phyloP scores from a whole-genome alignment of 2,888 invertebrate species.

The Bembecia ichneumoniformis region DNA sequence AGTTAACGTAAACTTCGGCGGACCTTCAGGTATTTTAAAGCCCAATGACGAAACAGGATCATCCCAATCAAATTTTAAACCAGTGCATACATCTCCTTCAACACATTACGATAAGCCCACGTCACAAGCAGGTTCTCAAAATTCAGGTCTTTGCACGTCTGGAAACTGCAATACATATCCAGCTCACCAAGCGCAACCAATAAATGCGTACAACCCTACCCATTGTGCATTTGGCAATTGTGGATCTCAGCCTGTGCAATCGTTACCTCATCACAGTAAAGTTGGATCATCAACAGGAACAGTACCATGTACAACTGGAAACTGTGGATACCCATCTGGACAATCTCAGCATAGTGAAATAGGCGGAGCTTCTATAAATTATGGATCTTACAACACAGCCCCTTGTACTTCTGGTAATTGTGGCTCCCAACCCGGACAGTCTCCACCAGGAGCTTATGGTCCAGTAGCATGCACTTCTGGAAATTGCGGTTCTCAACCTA shows the following conservation, averaged over 20 bases:
- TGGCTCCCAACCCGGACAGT: not conserved
- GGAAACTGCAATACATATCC: conserved; percentile 7
- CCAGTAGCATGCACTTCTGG: conserved; percentile 4
- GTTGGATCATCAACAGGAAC: conserved; percentile 1
- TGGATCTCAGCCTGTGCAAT: conserved; percentile 1
- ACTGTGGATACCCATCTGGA: conserved; percentile 2
- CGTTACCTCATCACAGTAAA: conserved; percentile 3
- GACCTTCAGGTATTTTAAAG: conserved; percentile 11
- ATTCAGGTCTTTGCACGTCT: conserved; percentile 6
- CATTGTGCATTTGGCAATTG: conserved; percentile 9
- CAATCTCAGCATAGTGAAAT: not conserved
- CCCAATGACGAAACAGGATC: conserved; percentile 11
- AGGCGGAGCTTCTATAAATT: not conserved
- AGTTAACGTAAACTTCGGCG: conserved; percentile 14
- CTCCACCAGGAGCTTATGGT: not conserved
- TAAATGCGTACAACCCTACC: not conserved
- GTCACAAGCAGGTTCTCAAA: not conserved
- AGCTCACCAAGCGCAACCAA: not conserved
- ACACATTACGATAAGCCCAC: conserved; percentile 2
- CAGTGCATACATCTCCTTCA: conserved; percentile 8
- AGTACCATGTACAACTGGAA: conserved; percentile 2
- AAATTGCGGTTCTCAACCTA: conserved; percentile 8
- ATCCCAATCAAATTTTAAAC: conserved; percentile 3
- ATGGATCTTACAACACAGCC: not conserved
- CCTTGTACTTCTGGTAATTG: conserved; percentile 3